Evolutionary conservation across 2,888 invertebrate species (phyloP), one percentile per base, ranked within the genome.

Genomic region (Cheilosia grossa): DNA sequence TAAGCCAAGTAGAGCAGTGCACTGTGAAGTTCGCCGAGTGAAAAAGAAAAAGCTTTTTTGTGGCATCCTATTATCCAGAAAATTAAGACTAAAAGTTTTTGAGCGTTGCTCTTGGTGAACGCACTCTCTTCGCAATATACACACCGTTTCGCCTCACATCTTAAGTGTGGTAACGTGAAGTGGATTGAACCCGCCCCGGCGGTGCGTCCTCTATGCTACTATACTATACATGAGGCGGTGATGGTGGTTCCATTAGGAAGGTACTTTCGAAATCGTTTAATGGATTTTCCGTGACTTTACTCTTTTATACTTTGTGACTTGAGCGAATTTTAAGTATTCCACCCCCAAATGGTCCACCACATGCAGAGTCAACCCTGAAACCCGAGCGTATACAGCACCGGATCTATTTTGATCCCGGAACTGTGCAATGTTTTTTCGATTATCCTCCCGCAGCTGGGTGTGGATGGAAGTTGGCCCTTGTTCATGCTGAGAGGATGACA

Each of bases 301-400:
- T 85, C 75, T 85, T 83, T 80, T 85, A 81, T 85, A 85, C 85
- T 85, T 81, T 85, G 85, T 81, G 85, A 85, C 85, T 85, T 85
- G 72, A 85, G 85, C 75, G 85, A 85, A 81, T 85, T 85, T 77
- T 85, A 85, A 85, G 85, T 85, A 81, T 85, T 81, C 53, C 70
- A 66, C 66, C 74, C 59, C 51, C 40, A 24, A 13, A 1, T n/a
- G 15, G 15, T 24, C 49, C 40, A 30, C 67, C 78, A 37, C 64
- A 73, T 73, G 64, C 70, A 56, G 63, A 80, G 54, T 58, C 33
- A 49, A 63, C 9, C 66, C 56, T 13, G 4, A 24, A 51, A 33
- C 4, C 44, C 51, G 13, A 73, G 44, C 37, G 66, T 7, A 4
- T 21, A 40, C 15, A 63, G 44, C 15, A 69, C 15, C 69, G 17